A percentile compares a stretch with the other conserved stretches of the same genome.
phyloP scores from a whole-genome alignment of 2,113 vertebrate species.

The Crotophaga sulcirostris region DNA sequence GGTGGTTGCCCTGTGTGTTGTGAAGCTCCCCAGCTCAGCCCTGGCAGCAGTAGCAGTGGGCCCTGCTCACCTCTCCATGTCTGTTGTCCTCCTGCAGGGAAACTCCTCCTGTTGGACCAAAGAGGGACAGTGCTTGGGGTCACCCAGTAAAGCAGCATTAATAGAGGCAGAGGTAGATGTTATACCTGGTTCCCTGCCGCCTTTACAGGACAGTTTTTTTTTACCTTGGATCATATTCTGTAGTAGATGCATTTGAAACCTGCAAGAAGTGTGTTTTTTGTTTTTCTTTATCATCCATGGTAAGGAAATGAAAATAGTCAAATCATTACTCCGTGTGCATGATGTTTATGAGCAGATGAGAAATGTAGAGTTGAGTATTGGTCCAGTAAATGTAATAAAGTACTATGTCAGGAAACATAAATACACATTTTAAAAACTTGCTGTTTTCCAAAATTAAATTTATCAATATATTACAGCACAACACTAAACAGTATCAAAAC shows the following conservation, averaged over 20 bases:
- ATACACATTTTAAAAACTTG: neutral
- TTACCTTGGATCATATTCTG: neutral
- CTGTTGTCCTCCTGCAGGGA: neutral
- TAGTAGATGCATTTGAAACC: neutral
- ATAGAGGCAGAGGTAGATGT: accelerated
- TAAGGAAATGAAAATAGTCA: neutral
- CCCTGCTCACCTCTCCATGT: neutral
- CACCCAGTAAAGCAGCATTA: neutral
- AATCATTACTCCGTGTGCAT: neutral
- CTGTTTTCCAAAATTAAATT: neutral
- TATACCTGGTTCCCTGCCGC: neutral
- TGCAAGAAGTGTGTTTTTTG: neutral
- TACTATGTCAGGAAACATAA: neutral
- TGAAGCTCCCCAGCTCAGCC: neutral
- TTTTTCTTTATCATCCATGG: neutral
- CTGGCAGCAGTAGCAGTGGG: neutral
- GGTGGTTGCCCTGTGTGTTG: neutral
- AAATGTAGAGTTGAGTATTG: neutral
- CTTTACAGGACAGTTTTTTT: neutral
- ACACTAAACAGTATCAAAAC: neutral
- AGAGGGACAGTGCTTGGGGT: neutral
- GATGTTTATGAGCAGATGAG: neutral
- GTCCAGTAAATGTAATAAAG: neutral
- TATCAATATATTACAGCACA: neutral
- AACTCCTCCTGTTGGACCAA: neutral